phyloP scores from a whole-genome alignment of 2,113 vertebrate species.

The Marmota flaviventris region DNA sequence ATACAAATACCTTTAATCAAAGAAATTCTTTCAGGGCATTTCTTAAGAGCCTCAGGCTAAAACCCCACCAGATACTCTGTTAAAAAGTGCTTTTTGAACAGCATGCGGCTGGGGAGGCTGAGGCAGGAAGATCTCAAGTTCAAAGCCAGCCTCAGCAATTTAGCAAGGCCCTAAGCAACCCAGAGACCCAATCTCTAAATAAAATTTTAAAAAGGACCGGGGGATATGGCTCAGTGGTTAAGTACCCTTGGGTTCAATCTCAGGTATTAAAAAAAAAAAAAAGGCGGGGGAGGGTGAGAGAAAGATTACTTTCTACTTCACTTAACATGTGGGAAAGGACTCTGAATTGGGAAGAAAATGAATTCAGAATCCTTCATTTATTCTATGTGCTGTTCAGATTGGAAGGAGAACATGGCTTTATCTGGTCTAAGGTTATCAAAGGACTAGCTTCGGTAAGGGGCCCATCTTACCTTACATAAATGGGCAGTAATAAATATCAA shows the following conservation, averaged over 20 bases:
- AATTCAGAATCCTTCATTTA: slow-evolving; percentile 27
- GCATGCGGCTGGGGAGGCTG: neutral
- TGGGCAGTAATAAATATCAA: slow-evolving; percentile 24
- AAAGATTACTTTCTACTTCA: slow-evolving; percentile 50
- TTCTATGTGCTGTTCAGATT: neutral
- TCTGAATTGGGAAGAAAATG: neutral
- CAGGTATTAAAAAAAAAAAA: neutral
- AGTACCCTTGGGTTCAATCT: too few species aligned
- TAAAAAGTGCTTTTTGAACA: neutral
- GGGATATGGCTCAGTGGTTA: too few species aligned
- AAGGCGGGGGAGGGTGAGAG: neutral
- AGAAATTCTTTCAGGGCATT: slow-evolving; percentile 51
- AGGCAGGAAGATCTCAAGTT: too few species aligned
- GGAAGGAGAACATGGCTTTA: slow-evolving; percentile 37
- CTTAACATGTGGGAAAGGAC: neutral
- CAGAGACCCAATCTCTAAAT: too few species aligned
- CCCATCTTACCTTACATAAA: slow-evolving; percentile 26
- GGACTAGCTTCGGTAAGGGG: neutral
- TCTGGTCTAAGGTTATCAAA: slow-evolving; percentile 35
- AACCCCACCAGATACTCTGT: neutral
- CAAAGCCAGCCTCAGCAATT: too few species aligned
- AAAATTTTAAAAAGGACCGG: too few species aligned
- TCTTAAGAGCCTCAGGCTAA: slow-evolving; percentile 44
- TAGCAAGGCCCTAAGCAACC: too few species aligned
- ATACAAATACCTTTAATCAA: slow-evolving; percentile 50